A percentile compares a stretch with the other conserved stretches of the same genome.
phyloP scores from a whole-genome alignment of 2,888 invertebrate species.

The Acanthosepion esculentum region DNA sequence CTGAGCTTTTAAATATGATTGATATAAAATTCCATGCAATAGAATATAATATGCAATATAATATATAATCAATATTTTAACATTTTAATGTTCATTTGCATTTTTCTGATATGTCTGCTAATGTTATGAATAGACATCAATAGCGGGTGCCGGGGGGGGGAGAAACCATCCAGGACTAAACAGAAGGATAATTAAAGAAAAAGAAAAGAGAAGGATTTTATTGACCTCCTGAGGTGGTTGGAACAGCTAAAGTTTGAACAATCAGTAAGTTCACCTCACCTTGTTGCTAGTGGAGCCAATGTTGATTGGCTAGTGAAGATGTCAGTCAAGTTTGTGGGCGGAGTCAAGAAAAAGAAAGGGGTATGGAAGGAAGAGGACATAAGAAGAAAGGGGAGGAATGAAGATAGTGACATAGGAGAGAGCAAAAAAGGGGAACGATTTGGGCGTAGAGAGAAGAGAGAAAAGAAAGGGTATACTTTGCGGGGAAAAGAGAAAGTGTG shows the following conservation, averaged over 20 bases:
- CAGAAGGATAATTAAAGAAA: no score
- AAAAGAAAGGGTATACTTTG: no score
- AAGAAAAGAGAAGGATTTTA: not conserved
- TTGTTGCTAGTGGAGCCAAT: not conserved
- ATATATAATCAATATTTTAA: no score
- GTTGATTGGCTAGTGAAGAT: not conserved
- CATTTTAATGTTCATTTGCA: no score
- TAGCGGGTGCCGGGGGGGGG: no score
- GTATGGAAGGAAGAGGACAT: no score
- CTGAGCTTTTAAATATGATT: no score
- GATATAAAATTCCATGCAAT: no score
- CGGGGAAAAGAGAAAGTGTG: not conserved
- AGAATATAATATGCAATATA: no score
- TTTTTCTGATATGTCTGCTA: no score
- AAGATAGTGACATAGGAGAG: not conserved
- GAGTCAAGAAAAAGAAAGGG: not conserved
- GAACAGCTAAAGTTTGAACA: conserved; percentile 9
- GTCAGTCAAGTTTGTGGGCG: not conserved
- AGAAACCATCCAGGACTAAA: no score
- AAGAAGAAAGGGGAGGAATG: not conserved
- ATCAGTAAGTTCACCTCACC: not conserved
- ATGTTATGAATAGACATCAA: no score
- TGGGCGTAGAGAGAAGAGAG: not conserved
- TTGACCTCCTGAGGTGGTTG: not conserved
- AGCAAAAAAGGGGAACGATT: not conserved